A percentile compares a stretch with the other conserved stretches of the same genome.
Conservation (phyloP, 2,113 vertebrate species). For the Lates calcarifer region DNA sequence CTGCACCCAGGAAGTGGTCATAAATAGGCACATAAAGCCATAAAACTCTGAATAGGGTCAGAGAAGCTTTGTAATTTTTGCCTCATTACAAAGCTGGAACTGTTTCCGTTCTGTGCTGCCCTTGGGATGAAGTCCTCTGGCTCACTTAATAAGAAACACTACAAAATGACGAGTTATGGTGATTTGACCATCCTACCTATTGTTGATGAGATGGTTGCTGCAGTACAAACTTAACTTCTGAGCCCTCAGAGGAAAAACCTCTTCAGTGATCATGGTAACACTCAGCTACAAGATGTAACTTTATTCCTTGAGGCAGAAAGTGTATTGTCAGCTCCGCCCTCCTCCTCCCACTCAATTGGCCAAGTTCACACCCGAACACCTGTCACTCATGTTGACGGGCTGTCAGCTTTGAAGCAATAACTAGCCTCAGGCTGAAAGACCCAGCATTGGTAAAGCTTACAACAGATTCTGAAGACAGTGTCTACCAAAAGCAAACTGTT, state of each 20-base stretch:
- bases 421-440: conserved; percentile 29
- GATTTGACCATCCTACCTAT: not conserved
- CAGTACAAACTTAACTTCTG: conserved; percentile 5
- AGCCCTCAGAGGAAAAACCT: not conserved
- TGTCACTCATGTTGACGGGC: conserved; percentile 61
- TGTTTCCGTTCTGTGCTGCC: not conserved
- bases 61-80: conserved; percentile 51
- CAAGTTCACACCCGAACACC: conserved; percentile 48
- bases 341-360: conserved; percentile 51
- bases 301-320: conserved; percentile 30
- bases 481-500: conserved; percentile 10
- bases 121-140: conserved; percentile 23
- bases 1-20: conserved; percentile 71
- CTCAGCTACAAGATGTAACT: conserved; percentile 9
- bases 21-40: conserved; percentile 66
- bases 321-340: conserved; percentile 28
- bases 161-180: conserved; percentile 8
- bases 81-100: conserved; percentile 37
- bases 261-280: conserved; percentile 24
- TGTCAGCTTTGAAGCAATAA: conserved; percentile 33
- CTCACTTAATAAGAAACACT: conserved; percentile 8
- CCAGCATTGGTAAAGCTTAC: conserved; percentile 11
- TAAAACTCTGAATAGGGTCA: conserved; percentile 57
- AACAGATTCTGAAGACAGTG: conserved; percentile 37
- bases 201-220: conserved; percentile 16